phyloP scores from a whole-genome alignment of 2,113 vertebrate species.

The Tenebrosternarchus preto region DNA sequence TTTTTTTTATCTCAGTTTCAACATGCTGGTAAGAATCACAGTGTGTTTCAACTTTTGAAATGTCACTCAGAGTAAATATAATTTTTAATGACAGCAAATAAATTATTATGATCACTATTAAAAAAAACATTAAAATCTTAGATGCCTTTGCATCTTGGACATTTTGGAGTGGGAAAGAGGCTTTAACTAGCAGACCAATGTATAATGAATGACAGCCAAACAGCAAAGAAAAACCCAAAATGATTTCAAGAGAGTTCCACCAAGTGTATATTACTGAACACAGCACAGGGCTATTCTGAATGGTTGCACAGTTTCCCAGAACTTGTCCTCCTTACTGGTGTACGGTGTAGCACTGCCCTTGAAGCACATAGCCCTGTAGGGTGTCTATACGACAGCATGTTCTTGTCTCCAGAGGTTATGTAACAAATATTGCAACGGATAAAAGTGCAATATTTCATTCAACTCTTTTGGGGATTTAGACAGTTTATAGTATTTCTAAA shows the following conservation, averaged over 20 bases:
- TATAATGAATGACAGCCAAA: conserved; percentile 57
- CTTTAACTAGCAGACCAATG: not conserved
- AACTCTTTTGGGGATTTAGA: too few species aligned
- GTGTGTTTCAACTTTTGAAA: not conserved
- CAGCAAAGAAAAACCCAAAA: not conserved
- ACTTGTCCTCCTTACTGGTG: conserved; percentile 7
- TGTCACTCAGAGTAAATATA: not conserved
- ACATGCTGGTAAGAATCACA: not conserved
- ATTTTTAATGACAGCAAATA: not conserved
- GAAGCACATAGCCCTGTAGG: too few species aligned
- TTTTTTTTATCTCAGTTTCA: not conserved
- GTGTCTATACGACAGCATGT: too few species aligned
- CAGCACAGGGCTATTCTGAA: conserved; percentile 73
- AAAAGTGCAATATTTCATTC: too few species aligned
- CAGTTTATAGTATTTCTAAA: too few species aligned
- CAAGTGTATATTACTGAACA: conserved; percentile 35
- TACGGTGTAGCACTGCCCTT: too few species aligned
- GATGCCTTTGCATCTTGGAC: not conserved
- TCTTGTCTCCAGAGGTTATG: too few species aligned
- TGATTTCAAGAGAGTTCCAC: not conserved
- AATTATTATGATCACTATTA: not conserved
- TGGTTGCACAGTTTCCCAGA: conserved; percentile 71
- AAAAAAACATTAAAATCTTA: not conserved
- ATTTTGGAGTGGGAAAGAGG: conserved; percentile 20
- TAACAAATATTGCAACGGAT: too few species aligned